A percentile compares a stretch with the other conserved stretches of the same genome.
Evolutionary conservation across 2,797 vertebrate species (phyloP).

Genomic region (Acrocephalus scirpaceus): DNA sequence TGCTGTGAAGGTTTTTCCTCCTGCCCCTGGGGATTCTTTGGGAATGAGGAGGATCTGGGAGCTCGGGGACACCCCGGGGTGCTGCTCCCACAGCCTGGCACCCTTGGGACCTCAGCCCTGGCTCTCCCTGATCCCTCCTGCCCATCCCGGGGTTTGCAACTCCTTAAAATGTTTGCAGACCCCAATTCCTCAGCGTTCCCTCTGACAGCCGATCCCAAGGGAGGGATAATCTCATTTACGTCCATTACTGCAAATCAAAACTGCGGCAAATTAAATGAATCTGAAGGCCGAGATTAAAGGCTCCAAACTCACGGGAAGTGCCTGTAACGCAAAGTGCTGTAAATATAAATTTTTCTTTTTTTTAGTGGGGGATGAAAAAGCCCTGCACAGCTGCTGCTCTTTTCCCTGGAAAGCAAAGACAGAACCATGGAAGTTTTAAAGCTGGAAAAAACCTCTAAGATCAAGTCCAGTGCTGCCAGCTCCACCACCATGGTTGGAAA

Average conservation of each 20-base stretch:
- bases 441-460: not conserved
- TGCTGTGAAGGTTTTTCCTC: fast-evolving
- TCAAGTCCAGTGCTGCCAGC: too few relatives aligned
- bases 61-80: fast-evolving
- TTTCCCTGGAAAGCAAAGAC: not conserved
- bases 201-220: not conserved
- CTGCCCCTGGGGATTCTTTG: not conserved
- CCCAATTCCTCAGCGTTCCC: not conserved
- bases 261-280: conserved; percentile 3
- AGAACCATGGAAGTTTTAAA: not conserved
- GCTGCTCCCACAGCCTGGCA: not conserved
- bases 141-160: not conserved
- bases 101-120: not conserved
- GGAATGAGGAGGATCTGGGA: fast-evolving
- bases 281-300: conserved; percentile 28
- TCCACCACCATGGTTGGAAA: not conserved
- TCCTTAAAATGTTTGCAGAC: not conserved
- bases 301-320: not conserved
- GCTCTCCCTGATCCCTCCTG: too few relatives aligned
- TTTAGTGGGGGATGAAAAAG: not conserved
- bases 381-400: not conserved
- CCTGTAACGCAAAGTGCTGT: not conserved
- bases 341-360: not conserved
- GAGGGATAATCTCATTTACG: not conserved
- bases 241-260: conserved; percentile 24